Evolutionary conservation across 2,797 vertebrate genomes (phyloP), one percentile per base, ranked within the genome.

Genomic region (Phataginus tricuspis): DNA sequence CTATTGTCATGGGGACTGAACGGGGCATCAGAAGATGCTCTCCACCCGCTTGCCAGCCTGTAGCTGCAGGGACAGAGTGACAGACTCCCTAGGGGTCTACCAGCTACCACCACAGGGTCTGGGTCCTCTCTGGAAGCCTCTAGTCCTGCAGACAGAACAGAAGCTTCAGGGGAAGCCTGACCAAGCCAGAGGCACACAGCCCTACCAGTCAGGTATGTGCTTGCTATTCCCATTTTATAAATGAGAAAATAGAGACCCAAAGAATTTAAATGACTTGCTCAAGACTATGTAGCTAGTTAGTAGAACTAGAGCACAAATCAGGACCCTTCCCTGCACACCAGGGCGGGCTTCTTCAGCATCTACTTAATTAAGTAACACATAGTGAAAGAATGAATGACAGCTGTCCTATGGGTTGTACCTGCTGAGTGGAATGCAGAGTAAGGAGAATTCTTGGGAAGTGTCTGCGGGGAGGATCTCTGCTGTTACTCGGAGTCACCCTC

Each of bases 61-160:
- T 10, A 59, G 55, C 61, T 72, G 19, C 37, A 77, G 1, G 0
- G 0, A 2, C 27, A 97, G 90, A 53, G 91, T 97, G 86, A 96
- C 3, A 0, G 90, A 96, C 0, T 1, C 7, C 91, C 96, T 14
- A 37, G 6, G 0, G 71, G 37, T 39, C 37, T 51, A 0, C 77
- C 0, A 1, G 0, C 51, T 37, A 95, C 0, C 4, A 72, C 69
- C 27, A 37, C 9, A 0, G 11, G 8, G 18, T 5, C 59, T 16
- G 0, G 0, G 1, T 85, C 66, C 5, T 75, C 78, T 77, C 45
- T 4, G 59, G 68, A 91, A 75, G 23, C 1, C 14, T 37, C 63
- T 91, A 66, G 14, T 15, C 74, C 68, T 97, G 71, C 51, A 71
- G 37, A 79, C 59, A 88, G 49, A 92, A 89, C 16, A 71, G 64